These are phyloP conservation scores for Zootermopsis nevadensis DNA, from an alignment of 2,888 invertebrate genomes.

Conservation along the genomic window DNA sequence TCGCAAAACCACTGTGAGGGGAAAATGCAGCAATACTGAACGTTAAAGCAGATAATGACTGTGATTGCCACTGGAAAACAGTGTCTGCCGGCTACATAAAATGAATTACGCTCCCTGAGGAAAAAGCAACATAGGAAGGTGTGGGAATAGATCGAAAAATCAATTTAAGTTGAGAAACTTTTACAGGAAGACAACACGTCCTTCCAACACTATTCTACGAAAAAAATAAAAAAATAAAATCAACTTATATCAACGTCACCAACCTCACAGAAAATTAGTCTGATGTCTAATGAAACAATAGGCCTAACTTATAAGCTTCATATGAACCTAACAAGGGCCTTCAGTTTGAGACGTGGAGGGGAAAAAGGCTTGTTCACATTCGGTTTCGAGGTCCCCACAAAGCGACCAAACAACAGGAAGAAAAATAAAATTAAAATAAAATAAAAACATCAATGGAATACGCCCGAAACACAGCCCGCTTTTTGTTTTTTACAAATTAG, in stretches of 20 bases:
- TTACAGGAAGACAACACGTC: no score
- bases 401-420: background rate
- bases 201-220: no score
- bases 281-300: background rate
- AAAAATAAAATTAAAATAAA: background rate
- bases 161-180: no score
- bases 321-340: background rate
- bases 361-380: background rate
- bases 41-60: no score
- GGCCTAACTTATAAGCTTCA: background rate
- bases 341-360: background rate
- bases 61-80: no score
- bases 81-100: no score
- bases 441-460: background rate
- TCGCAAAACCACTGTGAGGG: no score
- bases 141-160: no score
- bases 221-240: no score
- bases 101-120: no score
- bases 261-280: background rate
- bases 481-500: conserved; percentile 19
- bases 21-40: no score
- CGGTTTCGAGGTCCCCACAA: background rate
- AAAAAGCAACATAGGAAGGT: no score
- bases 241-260: background rate
- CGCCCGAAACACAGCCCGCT: background rate